phyloP scores from a whole-genome alignment of 2,113 vertebrate genomes.

The Bubalus kerabau region DNA sequence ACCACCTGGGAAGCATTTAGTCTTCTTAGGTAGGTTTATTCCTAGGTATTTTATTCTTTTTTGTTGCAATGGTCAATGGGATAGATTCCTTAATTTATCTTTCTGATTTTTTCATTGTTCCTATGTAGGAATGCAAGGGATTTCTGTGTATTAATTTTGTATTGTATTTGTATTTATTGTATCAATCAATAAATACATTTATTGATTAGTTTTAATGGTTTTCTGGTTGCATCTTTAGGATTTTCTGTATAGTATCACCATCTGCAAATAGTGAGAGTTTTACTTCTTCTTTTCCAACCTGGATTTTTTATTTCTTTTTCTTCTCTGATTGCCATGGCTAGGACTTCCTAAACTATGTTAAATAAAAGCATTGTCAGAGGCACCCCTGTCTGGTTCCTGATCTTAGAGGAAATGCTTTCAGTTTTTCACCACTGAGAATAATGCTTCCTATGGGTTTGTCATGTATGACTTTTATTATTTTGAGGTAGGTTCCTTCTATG shows the following conservation, averaged over 20 bases:
- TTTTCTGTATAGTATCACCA: neutral
- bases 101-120: neutral
- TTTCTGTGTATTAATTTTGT: neutral
- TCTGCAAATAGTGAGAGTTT: neutral
- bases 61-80: neutral
- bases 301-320: neutral
- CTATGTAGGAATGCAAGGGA: neutral
- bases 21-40: neutral
- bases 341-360: neutral
- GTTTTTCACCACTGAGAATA: neutral
- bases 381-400: neutral
- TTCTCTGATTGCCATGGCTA: neutral
- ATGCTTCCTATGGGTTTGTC: neutral
- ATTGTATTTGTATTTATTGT: neutral
- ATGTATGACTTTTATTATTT: neutral
- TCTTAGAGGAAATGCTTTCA: neutral
- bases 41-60: neutral
- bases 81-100: neutral
- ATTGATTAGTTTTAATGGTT: neutral
- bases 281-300: neutral
- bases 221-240: neutral
- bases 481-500: neutral
- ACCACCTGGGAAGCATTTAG: neutral
- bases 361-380: neutral
- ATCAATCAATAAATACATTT: neutral